Percentiles rank a stretch among this genome's conserved stretches.
These are phyloP conservation scores for Sceloporus undulatus DNA, from an alignment of 2,113 vertebrate species.

Conservation along the genomic window DNA sequence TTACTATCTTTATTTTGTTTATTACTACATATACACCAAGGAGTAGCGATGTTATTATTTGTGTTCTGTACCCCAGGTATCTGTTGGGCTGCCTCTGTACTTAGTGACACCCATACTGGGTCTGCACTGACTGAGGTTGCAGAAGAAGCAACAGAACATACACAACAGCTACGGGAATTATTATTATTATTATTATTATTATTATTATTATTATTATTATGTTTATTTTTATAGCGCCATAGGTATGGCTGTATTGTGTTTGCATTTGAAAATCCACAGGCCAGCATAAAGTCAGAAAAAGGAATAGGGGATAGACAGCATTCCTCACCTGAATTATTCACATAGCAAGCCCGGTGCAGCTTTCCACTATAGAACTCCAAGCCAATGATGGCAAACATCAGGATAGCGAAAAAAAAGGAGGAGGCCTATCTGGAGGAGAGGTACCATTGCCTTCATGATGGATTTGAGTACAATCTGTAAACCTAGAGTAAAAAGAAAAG, in stretches of 20 bases:
- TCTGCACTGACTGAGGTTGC: neutral
- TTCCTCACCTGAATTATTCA: conserved; percentile 81
- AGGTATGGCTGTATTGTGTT: neutral
- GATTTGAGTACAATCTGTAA: conserved; percentile 98
- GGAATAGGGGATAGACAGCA: neutral
- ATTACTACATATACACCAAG: too few relatives aligned
- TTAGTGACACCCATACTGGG: neutral
- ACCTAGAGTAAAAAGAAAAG: conserved; percentile 75
- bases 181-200: too few relatives aligned
- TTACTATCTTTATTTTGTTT: too few relatives aligned
- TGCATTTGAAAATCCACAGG: neutral
- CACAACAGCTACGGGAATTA: neutral
- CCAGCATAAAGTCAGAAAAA: neutral
- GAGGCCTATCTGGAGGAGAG: conserved; percentile 96
- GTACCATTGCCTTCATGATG: conserved; percentile 99
- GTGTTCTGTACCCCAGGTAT: too few relatives aligned
- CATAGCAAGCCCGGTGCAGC: conserved; percentile 90
- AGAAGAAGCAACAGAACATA: neutral
- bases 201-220: too few relatives aligned
- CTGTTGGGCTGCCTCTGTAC: neutral
- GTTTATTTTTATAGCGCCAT: too few relatives aligned
- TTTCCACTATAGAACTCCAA: conserved; percentile 98
- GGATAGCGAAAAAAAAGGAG: conserved; percentile 97
- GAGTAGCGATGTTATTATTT: neutral
- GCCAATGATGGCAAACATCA: conserved; percentile 99